Conservation (phyloP, 2,113 vertebrate genomes). For the Cyprinodon tularosa region DNA sequence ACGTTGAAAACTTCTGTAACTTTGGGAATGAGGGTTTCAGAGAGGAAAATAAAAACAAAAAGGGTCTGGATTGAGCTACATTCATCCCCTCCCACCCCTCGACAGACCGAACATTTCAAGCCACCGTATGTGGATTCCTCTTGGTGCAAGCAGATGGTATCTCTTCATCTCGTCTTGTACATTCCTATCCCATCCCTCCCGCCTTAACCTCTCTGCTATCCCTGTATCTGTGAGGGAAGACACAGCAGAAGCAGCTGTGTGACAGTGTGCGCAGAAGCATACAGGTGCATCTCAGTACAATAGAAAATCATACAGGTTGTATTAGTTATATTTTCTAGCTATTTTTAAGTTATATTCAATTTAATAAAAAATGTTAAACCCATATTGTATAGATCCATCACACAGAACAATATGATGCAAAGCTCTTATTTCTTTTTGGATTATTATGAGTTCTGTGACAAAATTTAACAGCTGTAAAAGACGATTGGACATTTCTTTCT, state of each 20-base stretch:
- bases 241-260: conserved; percentile 64
- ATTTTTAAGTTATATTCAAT: not conserved
- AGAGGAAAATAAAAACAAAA: conserved; percentile 18
- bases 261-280: conserved; percentile 69
- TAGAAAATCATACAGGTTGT: not conserved
- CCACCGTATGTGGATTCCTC: conserved; percentile 59
- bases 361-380: not conserved
- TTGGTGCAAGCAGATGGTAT: conserved; percentile 64
- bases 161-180: conserved; percentile 71
- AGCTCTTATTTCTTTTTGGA: not conserved
- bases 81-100: conserved; percentile 78
- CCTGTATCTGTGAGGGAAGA: conserved; percentile 48
- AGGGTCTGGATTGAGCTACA: conserved; percentile 84
- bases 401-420: not conserved
- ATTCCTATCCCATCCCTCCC: conserved; percentile 61
- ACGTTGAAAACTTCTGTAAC: conserved; percentile 23
- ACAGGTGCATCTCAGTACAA: conserved; percentile 10
- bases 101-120: conserved; percentile 19
- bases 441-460: not conserved
- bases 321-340: not conserved
- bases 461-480: not conserved
- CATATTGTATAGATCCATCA: not conserved
- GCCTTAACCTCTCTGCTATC: conserved; percentile 13
- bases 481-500: too few species aligned
- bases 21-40: conserved; percentile 51